Evolutionary conservation across 2,113 vertebrate genomes (phyloP).

Genomic region (Gulo gulo): DNA sequence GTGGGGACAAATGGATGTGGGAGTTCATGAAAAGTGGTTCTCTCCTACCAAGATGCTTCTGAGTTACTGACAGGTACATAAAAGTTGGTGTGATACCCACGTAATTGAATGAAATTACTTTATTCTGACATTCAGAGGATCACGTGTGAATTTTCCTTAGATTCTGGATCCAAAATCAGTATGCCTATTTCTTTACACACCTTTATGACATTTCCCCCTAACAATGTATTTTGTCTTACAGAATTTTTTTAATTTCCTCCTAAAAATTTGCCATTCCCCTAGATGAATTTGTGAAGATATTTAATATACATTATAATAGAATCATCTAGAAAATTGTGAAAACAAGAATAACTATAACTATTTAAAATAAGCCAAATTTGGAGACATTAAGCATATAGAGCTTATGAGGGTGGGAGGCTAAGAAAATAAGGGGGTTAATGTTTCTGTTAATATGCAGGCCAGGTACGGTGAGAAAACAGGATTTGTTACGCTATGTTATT

Average conservation of each 20-base stretch:
- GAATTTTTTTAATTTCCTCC: neutral
- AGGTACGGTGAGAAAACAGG: neutral
- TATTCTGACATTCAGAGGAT: neutral
- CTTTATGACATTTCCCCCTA: neutral
- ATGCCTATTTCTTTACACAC: neutral
- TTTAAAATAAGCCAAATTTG: neutral
- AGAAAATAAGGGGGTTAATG: neutral
- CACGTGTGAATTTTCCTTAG: neutral
- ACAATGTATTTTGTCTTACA: neutral
- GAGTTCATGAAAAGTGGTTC: neutral
- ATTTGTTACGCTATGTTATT: neutral
- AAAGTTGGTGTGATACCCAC: neutral
- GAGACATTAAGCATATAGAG: neutral
- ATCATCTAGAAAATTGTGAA: neutral
- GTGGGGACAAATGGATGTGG: neutral
- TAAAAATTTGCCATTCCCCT: neutral
- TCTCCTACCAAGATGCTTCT: neutral
- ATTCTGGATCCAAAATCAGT: neutral
- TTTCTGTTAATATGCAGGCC: constrained; percentile 2
- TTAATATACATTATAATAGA: neutral
- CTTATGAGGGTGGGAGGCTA: neutral
- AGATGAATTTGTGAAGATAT: neutral
- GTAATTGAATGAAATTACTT: neutral
- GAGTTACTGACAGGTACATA: neutral
- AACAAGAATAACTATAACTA: neutral